Base-by-base conservation (phyloP, 2,888 invertebrate species). In the Ophonus ardosiacus region DNA sequence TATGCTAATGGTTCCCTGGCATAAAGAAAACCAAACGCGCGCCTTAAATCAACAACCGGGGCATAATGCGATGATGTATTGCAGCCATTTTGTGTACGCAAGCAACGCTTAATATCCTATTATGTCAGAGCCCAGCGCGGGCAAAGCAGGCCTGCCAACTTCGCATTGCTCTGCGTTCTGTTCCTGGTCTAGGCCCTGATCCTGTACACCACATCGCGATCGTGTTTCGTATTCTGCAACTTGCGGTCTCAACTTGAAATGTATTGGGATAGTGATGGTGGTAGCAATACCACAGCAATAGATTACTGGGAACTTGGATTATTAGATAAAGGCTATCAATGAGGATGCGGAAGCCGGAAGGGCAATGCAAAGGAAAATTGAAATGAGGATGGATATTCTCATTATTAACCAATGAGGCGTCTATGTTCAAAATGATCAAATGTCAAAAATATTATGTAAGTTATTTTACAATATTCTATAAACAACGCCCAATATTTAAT, bases 61-160 rank as follows among this genome's bases (percentile, higher is more conserved):
- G 84, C 78, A 78, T 84, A 84, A 84, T 84, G 65, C 84, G 84
- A 84, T 84, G 84, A 84, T 84, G 63, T 84, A 84, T 84, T 78
- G 78, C 84, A 81, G 65, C 84, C 84, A 84, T 84, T 84, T 84
- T 84, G 76, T 61, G 74, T 76, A 71, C 59, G 61, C 61, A 83
- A 71, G 74, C 76, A 83, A 61, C 71, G 68, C 74, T 74, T 83
- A 83, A 83, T 83, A 83, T 83, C 83, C 83, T 83, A 83, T 83
- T 83, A 83, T 83, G 83, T 83, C 78, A 57, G 57, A 31, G 56
- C 78, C 68, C 68, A 71, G 76, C 43, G 56, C 76, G 15, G 40
- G 40, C 24, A 24, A 59, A 59, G 17, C 63, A 21, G n/a, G 38
- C 68, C 38, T 74, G 78, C 78, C 78, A 78, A 78, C 57, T 78